phyloP scores from a whole-genome alignment of 2,113 vertebrate species.

The Microcebus tavaratra region DNA sequence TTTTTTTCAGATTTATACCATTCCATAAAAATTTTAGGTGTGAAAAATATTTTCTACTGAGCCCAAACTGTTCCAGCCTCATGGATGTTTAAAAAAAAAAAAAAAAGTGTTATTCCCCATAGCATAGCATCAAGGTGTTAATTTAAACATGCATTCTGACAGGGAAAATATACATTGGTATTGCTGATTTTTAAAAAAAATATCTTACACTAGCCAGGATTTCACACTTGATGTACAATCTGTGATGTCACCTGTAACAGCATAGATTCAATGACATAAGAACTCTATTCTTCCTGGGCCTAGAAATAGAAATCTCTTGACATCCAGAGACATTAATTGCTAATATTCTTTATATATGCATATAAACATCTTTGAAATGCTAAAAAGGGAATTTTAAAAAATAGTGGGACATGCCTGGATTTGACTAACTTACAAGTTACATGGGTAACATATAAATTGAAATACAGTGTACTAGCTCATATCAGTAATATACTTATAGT shows the following conservation, averaged over 20 bases:
- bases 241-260: background rate
- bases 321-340: background rate
- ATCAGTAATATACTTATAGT: background rate
- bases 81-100: background rate
- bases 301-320: conserved; percentile 35
- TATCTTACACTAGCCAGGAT: background rate
- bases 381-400: background rate
- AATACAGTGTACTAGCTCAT: background rate
- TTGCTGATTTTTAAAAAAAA: background rate
- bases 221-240: background rate
- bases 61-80: conserved; percentile 32
- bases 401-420: background rate
- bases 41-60: conserved; percentile 64
- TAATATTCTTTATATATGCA: background rate
- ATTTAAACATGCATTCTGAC: conserved; percentile 34
- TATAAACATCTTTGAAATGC: background rate
- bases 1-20: conserved; percentile 72
- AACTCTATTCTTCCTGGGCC: background rate
- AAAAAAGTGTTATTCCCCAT: conserved; percentile 47
- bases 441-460: background rate
- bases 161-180: background rate
- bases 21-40: conserved; percentile 61
- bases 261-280: background rate
- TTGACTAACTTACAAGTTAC: conserved; percentile 5
- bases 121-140: conserved; percentile 34